These are phyloP conservation scores for Eupithecia tripunctaria DNA, from an alignment of 2,888 invertebrate species.

Conservation along the genomic window DNA sequence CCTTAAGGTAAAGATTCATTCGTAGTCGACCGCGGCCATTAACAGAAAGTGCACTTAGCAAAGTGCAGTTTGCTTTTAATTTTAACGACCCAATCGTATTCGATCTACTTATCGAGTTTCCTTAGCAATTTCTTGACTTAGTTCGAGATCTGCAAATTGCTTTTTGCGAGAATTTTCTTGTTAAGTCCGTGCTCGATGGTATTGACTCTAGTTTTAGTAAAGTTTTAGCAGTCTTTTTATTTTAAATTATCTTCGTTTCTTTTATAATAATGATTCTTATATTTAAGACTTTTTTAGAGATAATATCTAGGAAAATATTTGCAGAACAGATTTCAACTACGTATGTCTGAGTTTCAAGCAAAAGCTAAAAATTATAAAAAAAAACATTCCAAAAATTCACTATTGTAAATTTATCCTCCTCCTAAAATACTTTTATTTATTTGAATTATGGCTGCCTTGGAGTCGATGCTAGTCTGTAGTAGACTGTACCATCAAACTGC, in stretches of 20 bases:
- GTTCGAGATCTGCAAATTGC: neutral
- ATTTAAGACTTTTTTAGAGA: neutral
- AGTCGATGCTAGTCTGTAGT: too few species aligned
- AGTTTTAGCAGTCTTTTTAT: neutral
- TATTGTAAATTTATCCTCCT: neutral
- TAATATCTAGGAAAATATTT: neutral
- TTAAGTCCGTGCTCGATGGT: neutral
- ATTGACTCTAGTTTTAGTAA: neutral
- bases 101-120: slow-evolving; percentile 4
- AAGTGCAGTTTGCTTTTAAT: slow-evolving; percentile 31
- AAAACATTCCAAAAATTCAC: neutral
- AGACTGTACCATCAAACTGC: too few species aligned
- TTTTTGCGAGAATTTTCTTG: neutral
- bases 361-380: too few species aligned
- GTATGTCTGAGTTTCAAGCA: neutral
- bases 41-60: slow-evolving; percentile 34
- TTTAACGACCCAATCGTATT: slow-evolving; percentile 31
- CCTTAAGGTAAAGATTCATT: slow-evolving; percentile 15
- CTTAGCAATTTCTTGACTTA: slow-evolving; percentile 7
- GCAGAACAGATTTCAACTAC: neutral
- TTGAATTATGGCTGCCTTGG: too few species aligned
- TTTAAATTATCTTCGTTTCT: neutral
- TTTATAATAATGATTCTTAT: neutral
- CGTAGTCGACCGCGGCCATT: slow-evolving; percentile 22
- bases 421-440: too few species aligned